Conservation (phyloP, 2,113 vertebrate species). For the Furnarius figulus region DNA sequence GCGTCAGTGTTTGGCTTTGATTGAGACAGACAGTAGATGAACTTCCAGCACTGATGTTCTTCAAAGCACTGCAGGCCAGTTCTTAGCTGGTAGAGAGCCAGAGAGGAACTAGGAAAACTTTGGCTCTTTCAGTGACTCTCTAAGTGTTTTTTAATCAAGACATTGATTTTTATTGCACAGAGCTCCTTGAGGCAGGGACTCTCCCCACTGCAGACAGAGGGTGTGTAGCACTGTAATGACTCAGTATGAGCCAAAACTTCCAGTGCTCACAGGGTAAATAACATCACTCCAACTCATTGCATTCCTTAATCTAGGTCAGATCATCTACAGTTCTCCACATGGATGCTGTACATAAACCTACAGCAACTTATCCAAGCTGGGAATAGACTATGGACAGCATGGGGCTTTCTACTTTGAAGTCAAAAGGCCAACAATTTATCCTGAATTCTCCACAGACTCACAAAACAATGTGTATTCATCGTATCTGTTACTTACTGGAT, state of each 20-base stretch:
- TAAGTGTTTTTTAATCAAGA: background rate
- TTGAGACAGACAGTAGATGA: background rate
- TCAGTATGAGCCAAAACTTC: background rate
- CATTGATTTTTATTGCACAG: background rate
- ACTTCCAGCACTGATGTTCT: background rate
- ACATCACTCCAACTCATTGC: background rate
- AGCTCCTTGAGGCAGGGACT: background rate
- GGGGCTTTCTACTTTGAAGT: background rate
- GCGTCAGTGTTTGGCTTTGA: constrained; percentile 27
- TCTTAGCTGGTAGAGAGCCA: background rate
- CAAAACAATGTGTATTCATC: background rate
- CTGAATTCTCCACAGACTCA: background rate
- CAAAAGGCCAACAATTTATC: background rate
- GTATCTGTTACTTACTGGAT: background rate
- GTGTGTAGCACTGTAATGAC: background rate
- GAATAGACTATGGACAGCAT: background rate
- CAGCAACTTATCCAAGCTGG: background rate
- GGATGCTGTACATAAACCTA: background rate
- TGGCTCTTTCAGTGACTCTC: background rate
- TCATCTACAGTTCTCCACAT: background rate
- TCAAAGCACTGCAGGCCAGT: background rate
- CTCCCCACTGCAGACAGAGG: background rate
- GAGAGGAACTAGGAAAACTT: background rate
- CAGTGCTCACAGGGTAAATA: background rate
- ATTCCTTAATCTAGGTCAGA: background rate